Conservation (phyloP, 2,797 vertebrate species). For the Cryptoblepharus egeriae region DNA sequence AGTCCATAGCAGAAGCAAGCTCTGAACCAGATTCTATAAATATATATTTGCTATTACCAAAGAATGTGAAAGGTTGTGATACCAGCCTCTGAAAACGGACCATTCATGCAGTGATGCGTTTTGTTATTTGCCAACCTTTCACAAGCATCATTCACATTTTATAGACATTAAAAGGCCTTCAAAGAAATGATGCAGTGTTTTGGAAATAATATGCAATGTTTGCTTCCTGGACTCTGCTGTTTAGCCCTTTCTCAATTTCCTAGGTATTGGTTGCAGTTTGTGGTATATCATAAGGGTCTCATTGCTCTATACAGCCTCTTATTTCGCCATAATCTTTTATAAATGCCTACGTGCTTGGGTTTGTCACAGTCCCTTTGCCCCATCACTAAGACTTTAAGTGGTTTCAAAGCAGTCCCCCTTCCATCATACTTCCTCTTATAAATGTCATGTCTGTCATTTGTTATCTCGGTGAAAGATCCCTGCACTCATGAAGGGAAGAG, state of each 20-base stretch:
- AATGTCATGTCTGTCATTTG: constrained; percentile 6
- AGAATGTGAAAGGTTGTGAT: neutral
- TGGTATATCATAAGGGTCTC: fast-evolving
- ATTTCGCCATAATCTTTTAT: neutral
- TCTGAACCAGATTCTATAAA: neutral
- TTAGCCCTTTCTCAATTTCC: neutral
- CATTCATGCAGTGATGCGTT: neutral
- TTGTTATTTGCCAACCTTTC: constrained; percentile 26
- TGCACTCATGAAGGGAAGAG: neutral
- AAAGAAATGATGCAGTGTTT: constrained; percentile 4
- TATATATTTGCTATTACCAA: constrained; percentile 31
- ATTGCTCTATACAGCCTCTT: neutral
- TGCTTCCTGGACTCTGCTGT: neutral
- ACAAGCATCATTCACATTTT: neutral
- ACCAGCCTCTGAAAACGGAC: constrained; percentile 3
- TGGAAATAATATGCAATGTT: neutral
- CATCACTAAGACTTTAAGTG: neutral
- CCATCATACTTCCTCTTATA: neutral
- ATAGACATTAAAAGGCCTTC: neutral
- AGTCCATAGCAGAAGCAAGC: too few relatives aligned
- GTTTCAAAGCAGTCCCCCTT: neutral
- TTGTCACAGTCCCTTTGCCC: neutral
- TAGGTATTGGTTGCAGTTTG: neutral
- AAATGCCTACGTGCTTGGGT: neutral
- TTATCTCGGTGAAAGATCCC: constrained; percentile 21